phyloP scores from a whole-genome alignment of 2,797 vertebrate genomes.

The Aulostomus chinensis region DNA sequence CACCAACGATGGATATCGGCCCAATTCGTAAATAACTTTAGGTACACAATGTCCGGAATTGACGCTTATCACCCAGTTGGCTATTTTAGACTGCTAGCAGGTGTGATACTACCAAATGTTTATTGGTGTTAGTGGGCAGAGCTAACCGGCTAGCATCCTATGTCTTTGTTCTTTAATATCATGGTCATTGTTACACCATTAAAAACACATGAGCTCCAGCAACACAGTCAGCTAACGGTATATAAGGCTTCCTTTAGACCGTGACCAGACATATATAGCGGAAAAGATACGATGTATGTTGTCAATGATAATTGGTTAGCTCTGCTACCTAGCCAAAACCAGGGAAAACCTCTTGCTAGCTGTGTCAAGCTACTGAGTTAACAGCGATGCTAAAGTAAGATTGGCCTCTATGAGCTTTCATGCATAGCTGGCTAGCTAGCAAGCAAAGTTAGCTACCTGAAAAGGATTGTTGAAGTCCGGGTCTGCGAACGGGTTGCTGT shows the following conservation, averaged over 20 bases:
- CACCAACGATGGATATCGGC: too few relatives aligned
- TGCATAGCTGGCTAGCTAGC: conserved; percentile 30
- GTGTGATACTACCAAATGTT: conserved; percentile 26
- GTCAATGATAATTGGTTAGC: neutral
- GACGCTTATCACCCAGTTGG: too few relatives aligned
- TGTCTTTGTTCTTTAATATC: conserved; percentile 37
- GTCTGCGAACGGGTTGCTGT: conserved; percentile 97
- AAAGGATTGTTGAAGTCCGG: conserved; percentile 98
- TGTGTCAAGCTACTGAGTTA: conserved; percentile 15
- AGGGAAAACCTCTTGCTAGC: conserved; percentile 6
- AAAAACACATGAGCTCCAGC: too few relatives aligned
- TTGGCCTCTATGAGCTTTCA: conserved; percentile 31
- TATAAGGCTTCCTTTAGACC: neutral
- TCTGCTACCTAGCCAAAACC: conserved; percentile 3
- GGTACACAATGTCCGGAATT: too few relatives aligned
- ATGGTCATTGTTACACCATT: neutral
- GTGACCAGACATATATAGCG: neutral
- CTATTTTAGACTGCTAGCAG: too few relatives aligned
- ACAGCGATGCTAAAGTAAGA: conserved; percentile 23
- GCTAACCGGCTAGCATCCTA: conserved; percentile 35
- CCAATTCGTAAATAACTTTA: too few relatives aligned
- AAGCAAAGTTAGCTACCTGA: conserved; percentile 74
- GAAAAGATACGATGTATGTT: neutral
- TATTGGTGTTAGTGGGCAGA: conserved; percentile 13
- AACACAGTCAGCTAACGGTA: too few relatives aligned